Evolutionary conservation across 2,797 vertebrate genomes (phyloP), one percentile per base, ranked within the genome.

Genomic region (Balearica regulorum): DNA sequence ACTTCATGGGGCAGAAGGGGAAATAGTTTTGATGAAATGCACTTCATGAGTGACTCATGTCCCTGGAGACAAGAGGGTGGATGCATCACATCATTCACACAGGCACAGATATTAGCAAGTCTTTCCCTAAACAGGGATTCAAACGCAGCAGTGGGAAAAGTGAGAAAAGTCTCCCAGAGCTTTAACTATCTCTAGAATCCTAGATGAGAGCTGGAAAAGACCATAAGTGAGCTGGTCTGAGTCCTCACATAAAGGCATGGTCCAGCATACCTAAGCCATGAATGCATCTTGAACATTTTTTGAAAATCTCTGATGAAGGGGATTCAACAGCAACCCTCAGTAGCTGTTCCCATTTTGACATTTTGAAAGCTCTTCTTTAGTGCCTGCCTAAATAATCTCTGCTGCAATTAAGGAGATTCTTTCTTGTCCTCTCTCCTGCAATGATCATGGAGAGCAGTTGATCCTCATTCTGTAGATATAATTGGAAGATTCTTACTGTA

Each of bases 1-100:
- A 97, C 87, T 97, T 97, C 96, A 97, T 16, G 16, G 91, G 91
- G 90, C 96, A 95, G 87, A 95, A 88, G 87, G 72, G 84, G 93
- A 94, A 97, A 91, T 73, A 94, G 71, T 95, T 97, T 83, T 89
- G 69, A 91, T 80, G 91, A 96, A 96, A 69, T 75, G 68, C 82
- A 84, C 68, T 95, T 87, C 55, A 80, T 1, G 22, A 91, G 77
- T 95, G 94, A 92, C 81, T 96, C 95, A 96, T 35, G 80, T 82
- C 93, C 79, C 94, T 94, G 75, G 76, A 89, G 96, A 92, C 35
- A 66, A 70, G 65, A 70, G 90, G 91, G 92, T 96, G 93, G 95
- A 94, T 78, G 66, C 28, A 97, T 60, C 94, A 66, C 71, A 73
- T 86, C 81, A 79, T 89, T 71, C 0, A 5, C 31, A 69, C 41